Conservation (phyloP, 2,888 invertebrate species). For the Tachina fera region DNA sequence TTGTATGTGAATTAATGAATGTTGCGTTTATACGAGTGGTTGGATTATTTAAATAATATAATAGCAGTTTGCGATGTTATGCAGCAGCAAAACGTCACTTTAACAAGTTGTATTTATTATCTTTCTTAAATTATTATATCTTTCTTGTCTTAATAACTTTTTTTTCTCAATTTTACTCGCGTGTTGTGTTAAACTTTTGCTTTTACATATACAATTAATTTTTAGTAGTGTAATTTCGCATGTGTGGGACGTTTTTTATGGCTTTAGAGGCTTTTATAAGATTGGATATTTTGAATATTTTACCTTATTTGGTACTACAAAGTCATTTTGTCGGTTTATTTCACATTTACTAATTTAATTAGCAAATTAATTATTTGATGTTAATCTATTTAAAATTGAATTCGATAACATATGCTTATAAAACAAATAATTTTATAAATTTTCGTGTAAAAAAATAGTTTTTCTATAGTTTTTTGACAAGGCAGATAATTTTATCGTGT, state of each 20-base stretch:
- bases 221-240: constrained; percentile 13
- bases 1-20: constrained; percentile 4
- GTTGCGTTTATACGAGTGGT: constrained; percentile 28
- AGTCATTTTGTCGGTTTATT: constrained; percentile 51
- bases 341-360: constrained; percentile 10
- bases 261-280: constrained; percentile 29
- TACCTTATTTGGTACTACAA: constrained; percentile 56
- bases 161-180: background rate
- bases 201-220: constrained; percentile 16
- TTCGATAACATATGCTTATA: background rate
- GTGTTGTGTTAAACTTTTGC: constrained; percentile 27
- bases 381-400: background rate
- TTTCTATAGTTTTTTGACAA: constrained; percentile 65
- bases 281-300: constrained; percentile 30
- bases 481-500: constrained; percentile 71
- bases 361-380: background rate
- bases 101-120: background rate
- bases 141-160: background rate
- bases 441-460: constrained; percentile 53
- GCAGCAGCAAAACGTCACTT: constrained; percentile 42
- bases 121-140: constrained; percentile 15
- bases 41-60: constrained; percentile 2
- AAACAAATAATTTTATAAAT: constrained; percentile 6
- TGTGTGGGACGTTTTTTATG: constrained; percentile 53
- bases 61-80: constrained; percentile 10